phyloP scores from a whole-genome alignment of 2,888 invertebrate species.

The Choreutis nemorana region DNA sequence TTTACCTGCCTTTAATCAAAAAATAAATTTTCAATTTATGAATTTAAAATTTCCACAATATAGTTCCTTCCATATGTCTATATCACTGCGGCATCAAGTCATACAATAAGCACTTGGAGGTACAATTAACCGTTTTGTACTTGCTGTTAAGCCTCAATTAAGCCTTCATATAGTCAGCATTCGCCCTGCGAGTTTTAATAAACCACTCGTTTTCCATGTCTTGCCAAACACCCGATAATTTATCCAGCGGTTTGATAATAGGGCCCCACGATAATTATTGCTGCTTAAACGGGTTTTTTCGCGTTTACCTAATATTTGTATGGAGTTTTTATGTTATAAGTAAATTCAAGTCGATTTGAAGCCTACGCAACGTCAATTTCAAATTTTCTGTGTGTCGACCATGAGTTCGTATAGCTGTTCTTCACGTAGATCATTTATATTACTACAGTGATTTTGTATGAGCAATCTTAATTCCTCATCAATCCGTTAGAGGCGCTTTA shows the following conservation, averaged over 20 bases:
- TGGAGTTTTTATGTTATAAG: no score
- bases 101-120: slow-evolving; percentile 49
- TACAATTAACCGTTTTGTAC: slow-evolving; percentile 61
- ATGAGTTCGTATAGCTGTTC: no score
- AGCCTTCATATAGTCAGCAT: slow-evolving; percentile 36
- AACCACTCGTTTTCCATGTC: slow-evolving; percentile 28
- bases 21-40: no score
- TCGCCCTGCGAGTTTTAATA: slow-evolving; percentile 33
- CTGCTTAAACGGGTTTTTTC: slow-evolving; percentile 4
- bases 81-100: slow-evolving; percentile 19
- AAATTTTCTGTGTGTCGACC: no score
- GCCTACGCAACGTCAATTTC: no score
- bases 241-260: slow-evolving; percentile 21
- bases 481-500: no score
- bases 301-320: no score
- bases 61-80: slow-evolving; percentile 18
- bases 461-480: no score
- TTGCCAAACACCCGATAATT: slow-evolving; percentile 28
- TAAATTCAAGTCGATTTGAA: no score
- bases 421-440: no score
- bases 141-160: slow-evolving; percentile 54
- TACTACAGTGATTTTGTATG: no score
- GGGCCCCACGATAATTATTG: slow-evolving; percentile 10
- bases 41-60: background rate
- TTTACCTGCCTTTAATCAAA: no score